Conservation (phyloP, 53 echinoderm and acorn worm genomes). For the Crossaster papposus region DNA sequence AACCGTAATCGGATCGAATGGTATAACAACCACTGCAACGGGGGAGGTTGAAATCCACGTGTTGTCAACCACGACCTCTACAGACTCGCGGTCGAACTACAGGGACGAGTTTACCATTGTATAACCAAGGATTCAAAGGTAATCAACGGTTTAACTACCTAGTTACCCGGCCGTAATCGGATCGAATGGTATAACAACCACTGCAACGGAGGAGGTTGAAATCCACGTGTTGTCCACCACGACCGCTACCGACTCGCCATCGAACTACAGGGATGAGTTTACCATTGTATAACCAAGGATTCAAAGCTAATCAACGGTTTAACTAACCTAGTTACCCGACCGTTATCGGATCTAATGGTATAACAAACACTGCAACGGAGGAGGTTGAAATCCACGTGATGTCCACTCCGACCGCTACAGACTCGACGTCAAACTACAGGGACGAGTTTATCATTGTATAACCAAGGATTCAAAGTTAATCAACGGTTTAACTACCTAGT, state of each 20-base stretch:
- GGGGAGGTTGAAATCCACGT: constrained; percentile 69
- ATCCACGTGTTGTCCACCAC: constrained; percentile 56
- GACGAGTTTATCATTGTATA: constrained; percentile 67
- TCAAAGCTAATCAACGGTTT: neutral
- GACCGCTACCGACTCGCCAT: constrained; percentile 16
- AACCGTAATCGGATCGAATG: constrained; percentile 32
- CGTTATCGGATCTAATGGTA: constrained; percentile 40
- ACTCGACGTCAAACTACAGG: constrained; percentile 22
- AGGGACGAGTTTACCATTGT: constrained; percentile 64
- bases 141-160: neutral
- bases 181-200: constrained; percentile 49
- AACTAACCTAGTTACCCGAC: neutral
- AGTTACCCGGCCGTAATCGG: constrained; percentile 24
- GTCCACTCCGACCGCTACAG: constrained; percentile 27
- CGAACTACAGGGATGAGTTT: constrained; percentile 50
- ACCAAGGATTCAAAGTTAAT: neutral
- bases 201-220: constrained; percentile 66
- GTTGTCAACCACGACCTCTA: constrained; percentile 35
- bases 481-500: neutral
- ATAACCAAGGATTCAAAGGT: neutral
- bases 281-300: constrained; percentile 56
- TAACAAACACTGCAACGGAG: constrained; percentile 57
- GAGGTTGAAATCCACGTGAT: constrained; percentile 67
- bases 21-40: constrained; percentile 55
- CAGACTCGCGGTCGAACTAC: constrained; percentile 21